Evolutionary conservation across 2,113 vertebrate species (phyloP).

Genomic region (Xiphorhynchus elegans): DNA sequence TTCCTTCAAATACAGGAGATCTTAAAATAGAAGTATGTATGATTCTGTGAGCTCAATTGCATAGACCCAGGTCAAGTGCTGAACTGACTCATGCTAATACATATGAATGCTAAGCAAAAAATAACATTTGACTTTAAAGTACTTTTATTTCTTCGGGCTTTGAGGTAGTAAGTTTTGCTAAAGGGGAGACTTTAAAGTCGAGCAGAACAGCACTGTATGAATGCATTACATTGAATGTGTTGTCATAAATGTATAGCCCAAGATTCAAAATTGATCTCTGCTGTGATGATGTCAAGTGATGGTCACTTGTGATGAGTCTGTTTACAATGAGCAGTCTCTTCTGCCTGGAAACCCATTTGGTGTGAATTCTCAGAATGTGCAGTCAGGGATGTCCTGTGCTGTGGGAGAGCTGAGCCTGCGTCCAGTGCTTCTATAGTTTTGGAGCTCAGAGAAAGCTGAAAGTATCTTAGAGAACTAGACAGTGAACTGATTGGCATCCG

Average conservation of each 20-base stretch:
- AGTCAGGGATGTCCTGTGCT: neutral
- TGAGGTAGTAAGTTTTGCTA: neutral
- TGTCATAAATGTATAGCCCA: rapidly evolving
- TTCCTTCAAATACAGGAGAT: neutral
- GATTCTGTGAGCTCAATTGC: neutral
- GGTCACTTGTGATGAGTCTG: neutral
- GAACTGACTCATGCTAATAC: neutral
- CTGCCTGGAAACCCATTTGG: neutral
- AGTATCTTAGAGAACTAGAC: neutral
- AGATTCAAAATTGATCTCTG: neutral
- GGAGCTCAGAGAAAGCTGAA: neutral
- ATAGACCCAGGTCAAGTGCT: neutral
- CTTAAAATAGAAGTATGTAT: neutral
- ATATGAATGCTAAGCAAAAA: neutral
- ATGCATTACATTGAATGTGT: neutral
- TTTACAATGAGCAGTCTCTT: neutral
- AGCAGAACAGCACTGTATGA: neutral
- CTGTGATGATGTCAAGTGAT: neutral
- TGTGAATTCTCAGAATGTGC: neutral
- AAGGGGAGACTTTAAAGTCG: neutral
- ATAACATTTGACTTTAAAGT: neutral
- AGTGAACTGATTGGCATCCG: neutral
- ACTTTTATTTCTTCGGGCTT: neutral
- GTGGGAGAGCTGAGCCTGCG: rapidly evolving
- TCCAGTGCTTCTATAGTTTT: rapidly evolving